Evolutionary conservation across 2,888 invertebrate species (phyloP).

Genomic region (Scelioninae gen. 1): DNA sequence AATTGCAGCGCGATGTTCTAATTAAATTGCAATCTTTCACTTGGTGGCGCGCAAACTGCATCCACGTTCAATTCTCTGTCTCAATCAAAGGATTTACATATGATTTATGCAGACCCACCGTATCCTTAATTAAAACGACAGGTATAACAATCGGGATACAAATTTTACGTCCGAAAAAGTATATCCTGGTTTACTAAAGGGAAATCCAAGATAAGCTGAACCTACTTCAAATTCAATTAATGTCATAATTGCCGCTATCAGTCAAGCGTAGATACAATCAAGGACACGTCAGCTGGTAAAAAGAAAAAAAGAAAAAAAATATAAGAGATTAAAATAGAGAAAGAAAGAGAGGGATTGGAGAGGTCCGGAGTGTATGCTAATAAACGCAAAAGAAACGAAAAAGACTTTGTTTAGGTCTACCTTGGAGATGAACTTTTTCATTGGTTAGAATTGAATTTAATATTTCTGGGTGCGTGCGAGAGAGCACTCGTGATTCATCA

Average conservation of each 20-base stretch:
- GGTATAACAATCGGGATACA: conserved; percentile 44
- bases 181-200: conserved; percentile 13
- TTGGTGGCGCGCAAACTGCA: conserved; percentile 8
- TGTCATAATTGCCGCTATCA: conserved; percentile 64
- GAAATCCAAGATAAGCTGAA: conserved; percentile 53
- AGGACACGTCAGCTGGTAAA: conserved; percentile 57
- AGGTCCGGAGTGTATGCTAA: conserved; percentile 53
- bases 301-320: conserved; percentile 12
- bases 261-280: conserved; percentile 62
- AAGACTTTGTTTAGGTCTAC: conserved; percentile 42
- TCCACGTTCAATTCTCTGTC: conserved; percentile 19
- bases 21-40: conserved; percentile 49
- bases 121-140: conserved; percentile 40
- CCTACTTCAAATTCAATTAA: conserved; percentile 58
- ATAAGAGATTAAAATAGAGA: too few relatives aligned
- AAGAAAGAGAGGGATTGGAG: neutral
- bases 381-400: conserved; percentile 46
- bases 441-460: conserved; percentile 80
- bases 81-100: conserved; percentile 46
- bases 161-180: conserved; percentile 41
- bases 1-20: conserved; percentile 49
- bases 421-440: conserved; percentile 70
- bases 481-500: conserved; percentile 83
- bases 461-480: conserved; percentile 80
- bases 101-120: conserved; percentile 30